phyloP scores from a whole-genome alignment of 2,888 invertebrate genomes.

The Mechanitis messenoides region DNA sequence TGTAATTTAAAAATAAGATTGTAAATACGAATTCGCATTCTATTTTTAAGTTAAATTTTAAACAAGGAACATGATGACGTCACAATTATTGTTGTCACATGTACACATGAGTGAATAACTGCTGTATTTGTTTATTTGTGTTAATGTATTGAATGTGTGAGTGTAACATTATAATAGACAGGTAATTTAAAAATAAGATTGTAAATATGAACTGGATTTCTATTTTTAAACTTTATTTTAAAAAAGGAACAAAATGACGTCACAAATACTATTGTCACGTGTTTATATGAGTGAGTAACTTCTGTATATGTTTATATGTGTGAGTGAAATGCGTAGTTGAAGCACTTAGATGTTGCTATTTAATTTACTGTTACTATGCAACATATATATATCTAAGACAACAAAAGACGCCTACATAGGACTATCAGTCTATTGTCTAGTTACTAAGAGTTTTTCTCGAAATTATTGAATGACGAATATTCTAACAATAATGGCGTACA shows the following conservation, averaged over 20 bases:
- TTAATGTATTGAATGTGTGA: too few species aligned
- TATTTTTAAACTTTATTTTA: too few species aligned
- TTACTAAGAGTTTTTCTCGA: conserved; percentile 41
- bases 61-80: too few species aligned
- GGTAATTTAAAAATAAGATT: too few species aligned
- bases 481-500: conserved; percentile 38
- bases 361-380: too few species aligned
- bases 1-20: background rate
- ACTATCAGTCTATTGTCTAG: conserved; percentile 33
- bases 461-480: conserved; percentile 41
- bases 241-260: too few species aligned
- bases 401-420: conserved; percentile 30
- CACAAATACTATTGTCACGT: too few species aligned
- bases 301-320: background rate
- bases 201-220: too few species aligned
- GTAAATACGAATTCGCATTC: too few species aligned
- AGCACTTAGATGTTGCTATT: background rate
- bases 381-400: conserved; percentile 7
- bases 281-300: too few species aligned
- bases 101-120: background rate
- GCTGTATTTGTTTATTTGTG: conserved; percentile 5
- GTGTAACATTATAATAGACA: too few species aligned
- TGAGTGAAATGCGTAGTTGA: background rate
- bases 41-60: too few species aligned
- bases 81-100: conserved; percentile 14